Conservation (phyloP, 2,797 vertebrate genomes). For the Apogon hyalosoma region DNA sequence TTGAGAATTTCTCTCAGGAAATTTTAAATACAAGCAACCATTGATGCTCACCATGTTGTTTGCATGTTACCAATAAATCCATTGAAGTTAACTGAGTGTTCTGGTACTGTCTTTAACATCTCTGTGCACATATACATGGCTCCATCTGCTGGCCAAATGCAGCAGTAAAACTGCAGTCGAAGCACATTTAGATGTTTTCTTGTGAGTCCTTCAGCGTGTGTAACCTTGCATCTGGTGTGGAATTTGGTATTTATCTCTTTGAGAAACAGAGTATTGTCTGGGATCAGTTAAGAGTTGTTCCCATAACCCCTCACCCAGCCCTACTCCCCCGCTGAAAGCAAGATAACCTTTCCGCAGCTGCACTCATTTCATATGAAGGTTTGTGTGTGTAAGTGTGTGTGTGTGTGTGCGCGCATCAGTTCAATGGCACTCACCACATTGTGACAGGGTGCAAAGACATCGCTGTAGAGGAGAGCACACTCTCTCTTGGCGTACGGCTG, state of each 20-base stretch:
- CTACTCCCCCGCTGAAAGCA: conserved; percentile 23
- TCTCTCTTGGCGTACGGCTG: conserved; percentile 98
- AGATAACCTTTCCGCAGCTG: conserved; percentile 48
- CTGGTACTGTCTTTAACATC: neutral
- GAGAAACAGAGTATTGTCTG: conserved; percentile 20
- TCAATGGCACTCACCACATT: conserved; percentile 90
- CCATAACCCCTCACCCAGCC: conserved; percentile 49
- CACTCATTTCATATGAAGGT: conserved; percentile 13
- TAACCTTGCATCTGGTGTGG: conserved; percentile 21
- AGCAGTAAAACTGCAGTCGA: conserved; percentile 16
- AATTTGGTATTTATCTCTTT: conserved; percentile 26
- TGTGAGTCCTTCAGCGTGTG: conserved; percentile 2
- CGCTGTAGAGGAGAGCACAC: conserved; percentile 96
- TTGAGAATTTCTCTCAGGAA: neutral
- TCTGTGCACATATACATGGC: conserved; percentile 49
- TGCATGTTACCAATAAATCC: neutral
- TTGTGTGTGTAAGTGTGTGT: conserved; percentile 11
- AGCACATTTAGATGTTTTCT: conserved; percentile 19
- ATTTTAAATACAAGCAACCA: neutral
- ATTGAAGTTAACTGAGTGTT: neutral
- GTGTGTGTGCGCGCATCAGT: conserved; percentile 23
- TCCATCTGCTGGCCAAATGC: conserved; percentile 73
- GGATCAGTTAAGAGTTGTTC: conserved; percentile 59
- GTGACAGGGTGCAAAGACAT: conserved; percentile 95
- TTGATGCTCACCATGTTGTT: neutral